These are phyloP conservation scores for Chanos chanos DNA, from an alignment of 2,797 vertebrate species.

Conservation along the genomic window DNA sequence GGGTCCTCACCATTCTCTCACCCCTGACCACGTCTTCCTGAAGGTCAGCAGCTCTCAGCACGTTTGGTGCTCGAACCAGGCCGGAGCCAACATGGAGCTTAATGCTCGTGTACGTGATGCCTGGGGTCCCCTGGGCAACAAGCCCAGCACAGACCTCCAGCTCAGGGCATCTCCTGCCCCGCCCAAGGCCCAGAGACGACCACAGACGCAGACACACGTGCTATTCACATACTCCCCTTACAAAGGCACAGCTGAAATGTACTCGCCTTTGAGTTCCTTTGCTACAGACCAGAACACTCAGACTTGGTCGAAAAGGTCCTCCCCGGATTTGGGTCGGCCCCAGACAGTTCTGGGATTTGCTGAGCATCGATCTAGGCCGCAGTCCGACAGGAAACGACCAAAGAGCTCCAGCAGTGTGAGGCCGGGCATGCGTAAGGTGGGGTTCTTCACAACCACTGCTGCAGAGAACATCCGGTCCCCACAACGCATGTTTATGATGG, in stretches of 20 bases:
- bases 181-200: background rate
- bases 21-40: conserved; percentile 64
- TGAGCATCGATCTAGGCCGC: background rate
- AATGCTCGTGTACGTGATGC: conserved; percentile 53
- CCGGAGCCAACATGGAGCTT: conserved; percentile 50
- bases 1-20: conserved; percentile 41
- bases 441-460: conserved; percentile 29
- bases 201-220: background rate
- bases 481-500: conserved; percentile 18
- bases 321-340: background rate
- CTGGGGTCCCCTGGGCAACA: conserved; percentile 45
- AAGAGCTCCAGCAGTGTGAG: background rate
- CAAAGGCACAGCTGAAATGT: conserved; percentile 6
- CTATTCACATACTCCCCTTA: background rate
- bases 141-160: background rate
- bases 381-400: background rate
- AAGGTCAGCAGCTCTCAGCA: conserved; percentile 59
- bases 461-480: conserved; percentile 36
- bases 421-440: background rate
- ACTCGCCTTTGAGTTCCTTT: conserved; percentile 3
- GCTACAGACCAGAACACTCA: background rate
- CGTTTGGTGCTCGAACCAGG: conserved; percentile 29
- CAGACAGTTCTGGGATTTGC: background rate
- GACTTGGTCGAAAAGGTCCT: background rate
- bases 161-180: background rate